Conservation (phyloP, 2,113 vertebrate genomes). For the Crotalus tigris region DNA sequence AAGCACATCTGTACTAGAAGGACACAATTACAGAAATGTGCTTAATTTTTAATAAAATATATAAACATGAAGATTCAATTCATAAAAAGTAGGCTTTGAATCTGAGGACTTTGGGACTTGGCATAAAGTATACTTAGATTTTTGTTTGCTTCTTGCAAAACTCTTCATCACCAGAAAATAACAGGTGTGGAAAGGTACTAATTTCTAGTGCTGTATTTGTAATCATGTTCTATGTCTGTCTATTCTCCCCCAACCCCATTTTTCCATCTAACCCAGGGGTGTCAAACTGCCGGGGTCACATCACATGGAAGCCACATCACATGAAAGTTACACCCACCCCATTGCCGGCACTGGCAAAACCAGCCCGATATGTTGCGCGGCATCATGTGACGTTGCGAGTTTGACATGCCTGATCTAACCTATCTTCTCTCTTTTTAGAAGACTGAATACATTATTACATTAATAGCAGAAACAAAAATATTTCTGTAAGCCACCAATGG, state of each 20-base stretch:
- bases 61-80: neutral
- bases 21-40: neutral
- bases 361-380: no score
- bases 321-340: no score
- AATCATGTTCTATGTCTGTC: no score
- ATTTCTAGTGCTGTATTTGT: neutral
- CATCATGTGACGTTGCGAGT: no score
- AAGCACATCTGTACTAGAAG: neutral
- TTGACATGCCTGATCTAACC: no score
- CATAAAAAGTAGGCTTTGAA: neutral
- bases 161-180: neutral
- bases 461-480: neutral
- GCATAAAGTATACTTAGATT: neutral
- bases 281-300: no score
- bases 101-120: neutral
- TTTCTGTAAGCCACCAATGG: neutral
- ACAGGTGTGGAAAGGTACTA: neutral
- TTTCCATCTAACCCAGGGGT: no score
- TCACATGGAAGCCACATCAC: no score
- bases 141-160: neutral
- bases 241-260: no score
- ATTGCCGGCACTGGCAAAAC: no score
- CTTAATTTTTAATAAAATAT: neutral
- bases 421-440: neutral
- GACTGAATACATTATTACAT: neutral